Conservation (phyloP, 2,888 invertebrate genomes). For the Metellina segmentata region DNA sequence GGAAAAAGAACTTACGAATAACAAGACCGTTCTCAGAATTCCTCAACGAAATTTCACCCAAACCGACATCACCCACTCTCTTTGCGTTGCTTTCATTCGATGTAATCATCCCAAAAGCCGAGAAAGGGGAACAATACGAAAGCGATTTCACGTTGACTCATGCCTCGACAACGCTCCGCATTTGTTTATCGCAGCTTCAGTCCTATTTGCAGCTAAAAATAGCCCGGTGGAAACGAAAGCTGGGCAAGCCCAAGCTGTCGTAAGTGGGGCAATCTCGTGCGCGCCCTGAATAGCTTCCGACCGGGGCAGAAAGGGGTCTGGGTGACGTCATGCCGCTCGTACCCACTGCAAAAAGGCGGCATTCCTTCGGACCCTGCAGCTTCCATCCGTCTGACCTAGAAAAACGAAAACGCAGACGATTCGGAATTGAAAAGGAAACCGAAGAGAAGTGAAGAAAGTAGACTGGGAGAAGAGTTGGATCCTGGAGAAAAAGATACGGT, state of each 20-base stretch:
- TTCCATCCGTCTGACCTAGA: conserved; percentile 64
- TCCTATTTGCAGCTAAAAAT: conserved; percentile 30
- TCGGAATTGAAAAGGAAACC: conserved; percentile 45
- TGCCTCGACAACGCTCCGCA: not conserved
- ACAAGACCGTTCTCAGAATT: too few species aligned
- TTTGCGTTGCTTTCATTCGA: too few species aligned
- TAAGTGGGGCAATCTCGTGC: conserved; percentile 50
- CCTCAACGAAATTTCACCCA: too few species aligned
- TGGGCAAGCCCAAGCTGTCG: not conserved
- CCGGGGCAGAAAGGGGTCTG: conserved; percentile 42
- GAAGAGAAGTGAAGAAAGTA: not conserved
- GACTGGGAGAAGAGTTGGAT: not conserved
- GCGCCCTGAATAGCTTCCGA: conserved; percentile 36
- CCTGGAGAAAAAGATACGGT: not conserved
- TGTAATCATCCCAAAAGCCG: too few species aligned
- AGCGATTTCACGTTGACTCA: not conserved
- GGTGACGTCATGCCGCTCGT: conserved; percentile 41
- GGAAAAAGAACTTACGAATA: too few species aligned
- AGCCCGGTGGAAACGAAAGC: conserved; percentile 22
- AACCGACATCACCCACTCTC: too few species aligned
- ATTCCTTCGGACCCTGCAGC: conserved; percentile 49
- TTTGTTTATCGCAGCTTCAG: not conserved
- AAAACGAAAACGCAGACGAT: conserved; percentile 51
- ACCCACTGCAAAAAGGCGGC: conserved; percentile 40
- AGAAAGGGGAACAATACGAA: conserved; percentile 11